phyloP scores from a whole-genome alignment of 2,113 vertebrate genomes.

The Xenopus borealis region DNA sequence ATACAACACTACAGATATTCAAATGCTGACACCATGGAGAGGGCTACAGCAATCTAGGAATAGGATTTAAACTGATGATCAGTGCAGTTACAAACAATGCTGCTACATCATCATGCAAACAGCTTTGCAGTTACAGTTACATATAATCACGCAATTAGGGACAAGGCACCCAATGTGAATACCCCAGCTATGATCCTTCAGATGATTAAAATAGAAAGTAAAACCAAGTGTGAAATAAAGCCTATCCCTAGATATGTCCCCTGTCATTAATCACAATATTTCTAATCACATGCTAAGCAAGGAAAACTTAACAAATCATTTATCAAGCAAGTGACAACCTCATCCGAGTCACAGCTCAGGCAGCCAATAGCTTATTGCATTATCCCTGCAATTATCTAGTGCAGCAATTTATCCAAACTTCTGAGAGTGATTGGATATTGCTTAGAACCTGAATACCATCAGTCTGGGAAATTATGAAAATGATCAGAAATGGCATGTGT shows the following conservation, averaged over 20 bases:
- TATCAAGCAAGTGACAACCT: slow-evolving; percentile 47
- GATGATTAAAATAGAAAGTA: background rate
- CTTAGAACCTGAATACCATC: slow-evolving; percentile 38
- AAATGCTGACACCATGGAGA: background rate
- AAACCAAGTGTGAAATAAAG: background rate
- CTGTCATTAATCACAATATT: slow-evolving; percentile 47
- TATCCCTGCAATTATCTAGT: slow-evolving; percentile 46
- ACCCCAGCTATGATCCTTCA: background rate
- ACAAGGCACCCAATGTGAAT: background rate
- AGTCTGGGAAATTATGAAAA: slow-evolving; percentile 40
- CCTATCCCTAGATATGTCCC: background rate
- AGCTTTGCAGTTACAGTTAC: background rate
- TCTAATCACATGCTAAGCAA: slow-evolving; percentile 49
- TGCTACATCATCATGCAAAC: background rate
- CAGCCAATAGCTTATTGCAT: slow-evolving; percentile 47
- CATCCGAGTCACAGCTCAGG: slow-evolving; percentile 33
- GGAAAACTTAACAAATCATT: slow-evolving; percentile 42
- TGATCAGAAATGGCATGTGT: slow-evolving; percentile 43
- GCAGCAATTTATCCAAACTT: slow-evolving; percentile 47
- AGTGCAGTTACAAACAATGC: background rate
- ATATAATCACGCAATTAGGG: background rate
- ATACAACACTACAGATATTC: too few species aligned
- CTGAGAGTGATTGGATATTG: slow-evolving; percentile 33
- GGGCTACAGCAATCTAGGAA: background rate
- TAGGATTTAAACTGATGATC: background rate